Conservation (phyloP, 1,140 invertebrate genomes). For the Pantala flavescens region DNA sequence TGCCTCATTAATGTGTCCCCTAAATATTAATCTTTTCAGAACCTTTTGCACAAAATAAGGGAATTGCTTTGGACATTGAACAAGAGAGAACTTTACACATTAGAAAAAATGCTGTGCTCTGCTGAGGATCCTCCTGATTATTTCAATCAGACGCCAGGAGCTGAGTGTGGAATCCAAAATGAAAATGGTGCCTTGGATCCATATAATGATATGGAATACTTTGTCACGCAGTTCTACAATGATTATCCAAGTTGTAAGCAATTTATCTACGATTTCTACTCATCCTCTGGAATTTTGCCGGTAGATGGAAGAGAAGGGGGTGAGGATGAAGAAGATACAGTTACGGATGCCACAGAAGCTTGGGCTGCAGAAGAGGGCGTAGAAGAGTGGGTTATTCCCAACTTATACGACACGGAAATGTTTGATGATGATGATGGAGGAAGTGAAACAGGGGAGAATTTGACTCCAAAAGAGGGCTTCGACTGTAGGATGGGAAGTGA, state of each 20-base stretch:
- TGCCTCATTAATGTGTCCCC: too few species aligned
- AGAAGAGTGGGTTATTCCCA: background rate
- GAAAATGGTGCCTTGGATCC: slow-evolving; percentile 26
- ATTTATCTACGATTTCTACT: slow-evolving; percentile 40
- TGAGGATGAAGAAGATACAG: slow-evolving; percentile 10
- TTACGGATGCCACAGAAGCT: slow-evolving; percentile 5
- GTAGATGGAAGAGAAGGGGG: background rate
- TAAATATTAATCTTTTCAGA: slow-evolving; percentile 36
- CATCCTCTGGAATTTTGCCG: background rate
- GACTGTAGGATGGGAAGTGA: background rate
- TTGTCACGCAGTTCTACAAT: slow-evolving; percentile 57
- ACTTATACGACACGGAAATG: background rate
- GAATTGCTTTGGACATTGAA: slow-evolving; percentile 82
- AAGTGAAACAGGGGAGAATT: background rate
- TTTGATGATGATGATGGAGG: background rate
- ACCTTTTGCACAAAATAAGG: slow-evolving; percentile 70
- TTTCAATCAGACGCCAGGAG: background rate
- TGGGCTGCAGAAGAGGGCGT: slow-evolving; percentile 14
- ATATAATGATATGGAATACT: slow-evolving; percentile 52
- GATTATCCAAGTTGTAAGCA: slow-evolving; percentile 57
- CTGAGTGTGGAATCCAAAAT: background rate
- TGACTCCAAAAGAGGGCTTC: background rate
- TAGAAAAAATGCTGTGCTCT: slow-evolving; percentile 83
- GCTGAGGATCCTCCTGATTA: slow-evolving; percentile 57
- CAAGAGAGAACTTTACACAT: slow-evolving; percentile 63